A percentile compares a stretch with the other conserved stretches of the same genome.
These are phyloP conservation scores for Phrixothrix hirtus DNA, from an alignment of 2,888 invertebrate genomes.

Conservation along the genomic window DNA sequence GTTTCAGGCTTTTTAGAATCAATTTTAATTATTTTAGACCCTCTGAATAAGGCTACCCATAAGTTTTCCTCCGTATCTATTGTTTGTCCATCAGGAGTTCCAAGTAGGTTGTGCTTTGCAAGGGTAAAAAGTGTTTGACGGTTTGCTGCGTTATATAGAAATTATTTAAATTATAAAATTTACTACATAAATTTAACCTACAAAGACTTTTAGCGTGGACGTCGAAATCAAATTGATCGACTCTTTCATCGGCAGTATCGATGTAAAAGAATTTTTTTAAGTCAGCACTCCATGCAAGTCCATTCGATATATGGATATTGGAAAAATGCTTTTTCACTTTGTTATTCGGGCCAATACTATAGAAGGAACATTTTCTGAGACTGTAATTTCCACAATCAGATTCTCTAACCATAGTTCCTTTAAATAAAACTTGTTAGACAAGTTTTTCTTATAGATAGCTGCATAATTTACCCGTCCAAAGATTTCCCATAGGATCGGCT, in stretches of 20 bases:
- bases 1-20: slow-evolving; percentile 60
- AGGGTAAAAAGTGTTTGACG: slow-evolving; percentile 64
- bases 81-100: slow-evolving; percentile 74
- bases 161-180: too few relatives aligned
- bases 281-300: slow-evolving; percentile 72
- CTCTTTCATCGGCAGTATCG: slow-evolving; percentile 66
- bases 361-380: slow-evolving; percentile 31
- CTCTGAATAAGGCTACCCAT: slow-evolving; percentile 77
- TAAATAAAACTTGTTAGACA: neutral
- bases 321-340: slow-evolving; percentile 32
- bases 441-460: slow-evolving; percentile 9
- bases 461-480: slow-evolving; percentile 66
- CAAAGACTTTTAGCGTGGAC: too few relatives aligned
- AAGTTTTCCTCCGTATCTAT: slow-evolving; percentile 76
- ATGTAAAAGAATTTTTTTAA: slow-evolving; percentile 73
- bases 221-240: slow-evolving; percentile 72
- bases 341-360: slow-evolving; percentile 30
- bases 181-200: too few relatives aligned
- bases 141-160: too few relatives aligned
- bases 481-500: slow-evolving; percentile 71
- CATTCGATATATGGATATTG: slow-evolving; percentile 58
- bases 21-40: slow-evolving; percentile 63
- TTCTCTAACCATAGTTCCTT: slow-evolving; percentile 45
- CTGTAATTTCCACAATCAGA: slow-evolving; percentile 29
- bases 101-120: slow-evolving; percentile 49